These are phyloP conservation scores for Channallabes apus DNA, from an alignment of 2,797 vertebrate species.

Conservation along the genomic window DNA sequence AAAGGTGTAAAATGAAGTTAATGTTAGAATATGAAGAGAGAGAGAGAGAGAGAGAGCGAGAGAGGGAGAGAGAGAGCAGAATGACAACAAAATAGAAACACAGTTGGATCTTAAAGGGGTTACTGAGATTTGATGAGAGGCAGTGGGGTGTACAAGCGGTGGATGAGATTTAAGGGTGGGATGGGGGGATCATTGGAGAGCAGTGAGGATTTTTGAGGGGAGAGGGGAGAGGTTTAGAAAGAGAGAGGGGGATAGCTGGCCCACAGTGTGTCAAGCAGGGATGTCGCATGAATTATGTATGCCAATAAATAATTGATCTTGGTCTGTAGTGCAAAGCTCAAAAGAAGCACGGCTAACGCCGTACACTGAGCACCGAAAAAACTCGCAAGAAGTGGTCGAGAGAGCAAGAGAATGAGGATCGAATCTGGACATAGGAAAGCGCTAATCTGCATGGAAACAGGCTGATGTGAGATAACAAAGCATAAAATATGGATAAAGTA, in stretches of 20 bases:
- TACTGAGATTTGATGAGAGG: conserved; percentile 32
- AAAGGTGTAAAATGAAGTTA: conserved; percentile 31
- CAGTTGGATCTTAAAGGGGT: conserved; percentile 39
- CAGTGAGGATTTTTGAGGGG: conserved; percentile 26
- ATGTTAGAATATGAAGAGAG: neutral
- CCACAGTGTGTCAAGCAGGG: conserved; percentile 68
- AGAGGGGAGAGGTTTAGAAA: conserved; percentile 25
- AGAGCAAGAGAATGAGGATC: neutral
- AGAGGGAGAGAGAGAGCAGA: conserved; percentile 26
- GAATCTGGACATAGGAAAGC: conserved; percentile 1
- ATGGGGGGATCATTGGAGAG: conserved; percentile 52
- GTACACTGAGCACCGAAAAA: conserved; percentile 54
- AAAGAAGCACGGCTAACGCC: conserved; percentile 59
- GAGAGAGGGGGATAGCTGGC: conserved; percentile 66
- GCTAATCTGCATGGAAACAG: neutral
- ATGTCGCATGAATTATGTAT: conserved; percentile 77
- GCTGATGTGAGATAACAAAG: neutral
- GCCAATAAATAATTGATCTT: conserved; percentile 76
- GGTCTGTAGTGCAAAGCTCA: conserved; percentile 72
- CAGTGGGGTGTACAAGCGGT: conserved; percentile 45
- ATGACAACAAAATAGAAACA: conserved; percentile 29
- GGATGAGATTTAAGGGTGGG: conserved; percentile 42
- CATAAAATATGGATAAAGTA: neutral
- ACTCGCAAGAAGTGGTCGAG: conserved; percentile 18
- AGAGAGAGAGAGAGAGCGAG: conserved; percentile 15